Percentiles rank a stretch among this genome's conserved stretches.
Conservation (phyloP, 2,113 vertebrate genomes). For the Forbesichthys papilliferus region DNA sequence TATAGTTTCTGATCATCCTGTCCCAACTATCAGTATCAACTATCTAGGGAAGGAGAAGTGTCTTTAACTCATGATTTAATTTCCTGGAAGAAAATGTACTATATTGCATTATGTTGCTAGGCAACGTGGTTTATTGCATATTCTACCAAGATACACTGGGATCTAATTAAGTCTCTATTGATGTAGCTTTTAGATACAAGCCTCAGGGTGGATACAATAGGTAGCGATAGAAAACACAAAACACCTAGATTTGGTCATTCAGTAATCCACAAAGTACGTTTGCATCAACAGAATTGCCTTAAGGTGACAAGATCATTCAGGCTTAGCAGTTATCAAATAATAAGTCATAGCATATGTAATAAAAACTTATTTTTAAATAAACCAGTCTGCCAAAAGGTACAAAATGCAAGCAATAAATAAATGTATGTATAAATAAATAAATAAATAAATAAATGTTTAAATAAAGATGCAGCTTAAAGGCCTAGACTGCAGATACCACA, state of each 20-base stretch:
- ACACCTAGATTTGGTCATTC: neutral
- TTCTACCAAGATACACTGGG: neutral
- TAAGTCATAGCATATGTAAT: no score
- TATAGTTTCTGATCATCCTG: no score
- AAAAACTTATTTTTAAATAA: no score
- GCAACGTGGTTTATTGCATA: neutral
- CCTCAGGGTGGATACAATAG: conserved; percentile 6
- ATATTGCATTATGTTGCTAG: conserved; percentile 7
- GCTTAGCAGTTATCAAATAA: no score
- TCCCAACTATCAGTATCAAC: neutral
- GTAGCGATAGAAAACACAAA: neutral
- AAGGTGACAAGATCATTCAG: no score
- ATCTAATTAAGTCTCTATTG: conserved; percentile 1
- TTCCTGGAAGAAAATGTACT: neutral
- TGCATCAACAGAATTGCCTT: neutral
- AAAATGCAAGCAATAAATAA: no score
- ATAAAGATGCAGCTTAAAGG: no score
- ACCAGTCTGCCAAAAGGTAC: no score
- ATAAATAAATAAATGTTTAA: no score
- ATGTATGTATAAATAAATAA: no score
- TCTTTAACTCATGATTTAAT: neutral
- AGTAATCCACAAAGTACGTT: neutral
- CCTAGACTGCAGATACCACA: no score
- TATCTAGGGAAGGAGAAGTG: neutral
- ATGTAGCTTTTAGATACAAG: conserved; percentile 3